Evolutionary conservation across 2,113 vertebrate genomes (phyloP).

Genomic region (Aspiorhynchus laticeps): DNA sequence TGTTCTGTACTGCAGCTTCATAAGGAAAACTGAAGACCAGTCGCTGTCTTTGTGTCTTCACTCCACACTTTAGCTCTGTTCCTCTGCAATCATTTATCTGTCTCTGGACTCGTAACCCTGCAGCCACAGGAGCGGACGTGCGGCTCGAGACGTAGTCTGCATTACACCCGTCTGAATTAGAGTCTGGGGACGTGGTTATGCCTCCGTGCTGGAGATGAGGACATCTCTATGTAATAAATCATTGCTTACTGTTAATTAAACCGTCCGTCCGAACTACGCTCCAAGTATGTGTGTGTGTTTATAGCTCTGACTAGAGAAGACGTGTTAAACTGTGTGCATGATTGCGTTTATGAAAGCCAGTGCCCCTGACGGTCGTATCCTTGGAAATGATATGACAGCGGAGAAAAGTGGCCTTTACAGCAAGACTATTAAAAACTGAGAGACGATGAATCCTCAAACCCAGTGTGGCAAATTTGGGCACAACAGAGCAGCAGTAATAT

Average conservation of each 20-base stretch:
- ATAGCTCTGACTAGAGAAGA: constrained; percentile 23
- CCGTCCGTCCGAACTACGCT: constrained; percentile 9
- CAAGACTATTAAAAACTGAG: constrained; percentile 15
- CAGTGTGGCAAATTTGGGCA: background rate
- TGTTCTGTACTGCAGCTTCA: background rate
- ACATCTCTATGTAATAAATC: constrained; percentile 35
- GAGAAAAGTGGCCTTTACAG: background rate
- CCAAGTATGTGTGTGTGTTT: constrained; percentile 21
- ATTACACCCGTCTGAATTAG: constrained; percentile 29
- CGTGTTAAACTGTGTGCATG: constrained; percentile 34
- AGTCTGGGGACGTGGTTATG: constrained; percentile 19
- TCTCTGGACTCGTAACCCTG: background rate
- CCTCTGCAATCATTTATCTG: constrained; percentile 4
- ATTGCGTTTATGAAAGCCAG: constrained; percentile 35
- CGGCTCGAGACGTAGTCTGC: background rate
- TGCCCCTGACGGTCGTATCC: constrained; percentile 26
- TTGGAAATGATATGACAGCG: constrained; percentile 7
- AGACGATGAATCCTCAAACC: background rate
- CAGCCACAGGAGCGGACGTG: constrained; percentile 5
- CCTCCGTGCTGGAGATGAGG: constrained; percentile 2
- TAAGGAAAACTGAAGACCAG: constrained; percentile 21
- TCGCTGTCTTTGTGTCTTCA: constrained; percentile 14
- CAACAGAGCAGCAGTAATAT: constrained; percentile 7
- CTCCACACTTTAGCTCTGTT: background rate
- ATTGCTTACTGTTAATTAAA: constrained; percentile 40